A percentile compares a stretch with the other conserved stretches of the same genome.
These are phyloP conservation scores for Oncorhynchus nerka DNA, from an alignment of 2,113 vertebrate species.

Conservation along the genomic window DNA sequence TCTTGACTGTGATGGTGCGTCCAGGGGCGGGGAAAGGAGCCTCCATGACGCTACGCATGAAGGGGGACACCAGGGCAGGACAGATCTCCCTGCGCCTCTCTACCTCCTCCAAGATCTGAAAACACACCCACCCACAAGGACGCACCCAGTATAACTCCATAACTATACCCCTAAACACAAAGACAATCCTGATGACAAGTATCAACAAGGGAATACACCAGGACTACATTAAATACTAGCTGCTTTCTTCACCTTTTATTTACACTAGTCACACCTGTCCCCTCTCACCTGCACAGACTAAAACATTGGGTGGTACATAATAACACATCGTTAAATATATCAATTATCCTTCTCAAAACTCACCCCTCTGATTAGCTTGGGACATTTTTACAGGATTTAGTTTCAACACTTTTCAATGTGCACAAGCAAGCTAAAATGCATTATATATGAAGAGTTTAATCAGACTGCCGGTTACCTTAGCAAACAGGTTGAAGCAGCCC, in stretches of 20 bases:
- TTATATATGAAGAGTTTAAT: no score
- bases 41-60: constrained; percentile 97
- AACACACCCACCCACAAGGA: constrained; percentile 3
- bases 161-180: no score
- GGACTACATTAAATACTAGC: background rate
- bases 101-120: constrained; percentile 93
- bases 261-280: background rate
- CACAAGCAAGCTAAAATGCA: no score
- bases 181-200: background rate
- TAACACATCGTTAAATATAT: background rate
- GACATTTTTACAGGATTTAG: no score
- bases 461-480: constrained; percentile 82
- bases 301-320: background rate
- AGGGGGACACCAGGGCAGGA: constrained; percentile 89
- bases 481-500: constrained; percentile 98
- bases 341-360: background rate
- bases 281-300: background rate
- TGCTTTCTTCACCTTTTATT: background rate
- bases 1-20: constrained; percentile 90
- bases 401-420: no score
- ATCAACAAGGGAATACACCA: background rate
- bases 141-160: constrained; percentile 11
- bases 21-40: constrained; percentile 95
- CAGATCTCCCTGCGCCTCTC: constrained; percentile 92
- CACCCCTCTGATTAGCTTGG: background rate